Evolutionary conservation across 2,113 vertebrate genomes (phyloP).

Genomic region (Motacilla tschutschensis): DNA sequence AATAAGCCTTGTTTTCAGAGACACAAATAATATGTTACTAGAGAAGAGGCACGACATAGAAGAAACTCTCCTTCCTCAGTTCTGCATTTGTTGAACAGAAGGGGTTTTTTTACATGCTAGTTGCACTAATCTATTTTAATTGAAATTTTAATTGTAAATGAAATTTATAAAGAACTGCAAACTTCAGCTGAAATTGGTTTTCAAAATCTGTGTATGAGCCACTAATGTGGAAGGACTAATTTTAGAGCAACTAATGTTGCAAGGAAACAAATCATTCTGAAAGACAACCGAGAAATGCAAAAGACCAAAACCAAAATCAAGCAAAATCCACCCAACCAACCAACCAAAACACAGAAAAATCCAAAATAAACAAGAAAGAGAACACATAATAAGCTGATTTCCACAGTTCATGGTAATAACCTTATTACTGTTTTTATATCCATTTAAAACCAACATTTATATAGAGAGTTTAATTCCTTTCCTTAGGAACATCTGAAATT

Average conservation of each 20-base stretch:
- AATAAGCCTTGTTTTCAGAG: background rate
- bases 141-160: background rate
- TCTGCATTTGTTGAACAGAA: background rate
- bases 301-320: background rate
- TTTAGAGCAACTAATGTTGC: background rate
- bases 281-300: background rate
- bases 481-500: background rate
- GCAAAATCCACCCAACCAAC: background rate
- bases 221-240: background rate
- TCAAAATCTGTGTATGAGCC: background rate
- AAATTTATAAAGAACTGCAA: background rate
- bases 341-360: background rate
- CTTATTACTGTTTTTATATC: background rate
- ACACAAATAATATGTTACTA: background rate
- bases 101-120: fast-evolving
- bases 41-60: background rate
- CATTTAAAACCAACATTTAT: background rate
- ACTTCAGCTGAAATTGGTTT: background rate
- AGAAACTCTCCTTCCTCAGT: background rate
- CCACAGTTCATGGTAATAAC: background rate
- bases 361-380: background rate
- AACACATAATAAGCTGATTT: background rate
- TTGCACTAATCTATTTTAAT: background rate
- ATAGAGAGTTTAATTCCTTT: background rate
- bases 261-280: background rate